Evolutionary conservation across 2,113 vertebrate species (phyloP).

Genomic region (Rhagologus leucostigma): DNA sequence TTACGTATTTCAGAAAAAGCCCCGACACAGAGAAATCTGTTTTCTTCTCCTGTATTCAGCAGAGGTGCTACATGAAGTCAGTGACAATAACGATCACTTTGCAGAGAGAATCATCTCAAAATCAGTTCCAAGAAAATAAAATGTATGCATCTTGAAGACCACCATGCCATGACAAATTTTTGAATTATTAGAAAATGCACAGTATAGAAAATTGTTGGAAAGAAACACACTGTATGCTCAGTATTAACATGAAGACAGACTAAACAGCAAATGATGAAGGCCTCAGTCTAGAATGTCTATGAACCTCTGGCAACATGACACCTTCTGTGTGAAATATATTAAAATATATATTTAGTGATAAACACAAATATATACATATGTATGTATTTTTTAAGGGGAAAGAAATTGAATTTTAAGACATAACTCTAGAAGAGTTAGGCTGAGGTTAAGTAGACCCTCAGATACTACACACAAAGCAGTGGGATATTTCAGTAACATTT

Average conservation of each 20-base stretch:
- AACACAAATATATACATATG: rapidly evolving
- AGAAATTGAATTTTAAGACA: neutral
- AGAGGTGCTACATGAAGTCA: neutral
- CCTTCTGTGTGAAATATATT: neutral
- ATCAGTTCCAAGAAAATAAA: neutral
- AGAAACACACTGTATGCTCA: neutral
- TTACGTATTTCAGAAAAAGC: neutral
- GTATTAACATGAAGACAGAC: neutral
- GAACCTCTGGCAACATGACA: neutral
- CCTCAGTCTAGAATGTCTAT: neutral
- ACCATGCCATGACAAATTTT: neutral
- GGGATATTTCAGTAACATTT: neutral
- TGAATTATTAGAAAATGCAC: neutral
- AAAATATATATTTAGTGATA: neutral
- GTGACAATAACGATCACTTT: neutral
- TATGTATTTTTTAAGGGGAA: neutral
- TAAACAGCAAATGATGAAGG: neutral
- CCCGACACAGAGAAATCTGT: neutral
- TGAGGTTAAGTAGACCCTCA: neutral
- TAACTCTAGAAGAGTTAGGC: neutral
- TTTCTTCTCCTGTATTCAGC: neutral
- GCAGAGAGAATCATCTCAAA: neutral
- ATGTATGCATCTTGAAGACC: neutral
- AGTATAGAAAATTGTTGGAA: neutral
- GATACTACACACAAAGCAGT: neutral